Evolutionary conservation across 2,888 invertebrate genomes (phyloP).

Genomic region (Rhyacophila evoluta): DNA sequence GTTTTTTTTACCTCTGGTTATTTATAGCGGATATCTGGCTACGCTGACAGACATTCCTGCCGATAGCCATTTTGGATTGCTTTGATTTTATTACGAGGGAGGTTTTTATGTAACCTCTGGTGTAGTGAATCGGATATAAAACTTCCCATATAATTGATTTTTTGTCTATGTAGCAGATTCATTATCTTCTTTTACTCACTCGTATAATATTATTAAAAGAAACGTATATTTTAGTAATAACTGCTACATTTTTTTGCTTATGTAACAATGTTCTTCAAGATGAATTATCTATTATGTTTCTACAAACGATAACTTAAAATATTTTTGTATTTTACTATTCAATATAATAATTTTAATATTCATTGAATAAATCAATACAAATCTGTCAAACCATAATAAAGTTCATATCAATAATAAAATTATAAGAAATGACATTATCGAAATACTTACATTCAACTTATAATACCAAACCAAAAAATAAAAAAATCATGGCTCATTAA

Average conservation of each 20-base stretch:
- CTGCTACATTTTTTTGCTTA: background rate
- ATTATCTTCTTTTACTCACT: background rate
- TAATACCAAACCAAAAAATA: no score
- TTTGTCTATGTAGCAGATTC: background rate
- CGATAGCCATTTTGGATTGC: conserved; percentile 16
- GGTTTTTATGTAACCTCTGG: conserved; percentile 22
- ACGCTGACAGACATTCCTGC: background rate
- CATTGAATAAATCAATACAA: no score
- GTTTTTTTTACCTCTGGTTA: background rate
- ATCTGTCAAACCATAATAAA: no score
- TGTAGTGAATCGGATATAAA: conserved; percentile 14
- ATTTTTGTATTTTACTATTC: no score
- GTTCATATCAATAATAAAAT: no score
- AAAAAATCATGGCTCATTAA: no score
- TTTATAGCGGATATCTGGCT: conserved; percentile 13
- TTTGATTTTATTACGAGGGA: conserved; percentile 10
- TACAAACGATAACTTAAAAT: no score
- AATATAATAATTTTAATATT: no score
- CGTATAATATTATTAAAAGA: background rate
- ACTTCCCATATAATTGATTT: background rate
- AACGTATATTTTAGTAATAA: no score
- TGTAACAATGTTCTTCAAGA: background rate
- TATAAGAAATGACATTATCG: no score
- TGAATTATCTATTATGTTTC: no score
- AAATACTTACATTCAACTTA: no score